Evolutionary conservation across 2,113 vertebrate genomes (phyloP).

Genomic region (Gnathonemus longibarbis): DNA sequence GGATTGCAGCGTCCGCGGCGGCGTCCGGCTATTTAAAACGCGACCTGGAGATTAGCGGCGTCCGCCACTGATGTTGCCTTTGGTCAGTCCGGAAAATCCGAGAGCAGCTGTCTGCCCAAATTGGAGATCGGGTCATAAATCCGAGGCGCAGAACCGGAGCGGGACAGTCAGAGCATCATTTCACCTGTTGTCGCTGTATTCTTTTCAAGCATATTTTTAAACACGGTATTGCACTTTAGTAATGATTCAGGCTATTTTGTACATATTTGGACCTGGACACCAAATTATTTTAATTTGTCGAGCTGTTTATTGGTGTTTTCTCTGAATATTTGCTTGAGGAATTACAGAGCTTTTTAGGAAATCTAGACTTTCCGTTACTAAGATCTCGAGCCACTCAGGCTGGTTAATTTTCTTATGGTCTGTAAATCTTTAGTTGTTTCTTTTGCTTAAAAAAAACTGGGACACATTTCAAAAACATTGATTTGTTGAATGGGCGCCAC

Average conservation of each 20-base stretch:
- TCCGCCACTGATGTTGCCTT: constrained; percentile 27
- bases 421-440: not conserved
- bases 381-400: not conserved
- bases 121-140: constrained; percentile 51
- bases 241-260: not conserved
- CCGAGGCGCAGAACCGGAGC: constrained; percentile 23
- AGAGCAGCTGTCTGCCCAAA: constrained; percentile 48
- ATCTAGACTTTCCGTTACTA: not conserved
- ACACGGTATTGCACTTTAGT: not conserved
- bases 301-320: not conserved
- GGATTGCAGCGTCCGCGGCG: constrained; percentile 24
- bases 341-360: not conserved
- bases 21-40: constrained; percentile 38
- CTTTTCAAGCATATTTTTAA: not conserved
- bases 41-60: constrained; percentile 15
- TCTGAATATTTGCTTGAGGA: not conserved
- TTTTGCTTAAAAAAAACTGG: not conserved
- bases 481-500: not conserved
- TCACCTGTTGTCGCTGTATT: not conserved
- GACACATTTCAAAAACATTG: not conserved
- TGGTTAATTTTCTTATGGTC: not conserved
- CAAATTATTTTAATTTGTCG: not conserved
- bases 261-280: not conserved
- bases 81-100: constrained; percentile 26
- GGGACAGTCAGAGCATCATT: not conserved